Base-by-base conservation (phyloP, 2,797 vertebrate species). In the Coregonus ussuriensis region DNA sequence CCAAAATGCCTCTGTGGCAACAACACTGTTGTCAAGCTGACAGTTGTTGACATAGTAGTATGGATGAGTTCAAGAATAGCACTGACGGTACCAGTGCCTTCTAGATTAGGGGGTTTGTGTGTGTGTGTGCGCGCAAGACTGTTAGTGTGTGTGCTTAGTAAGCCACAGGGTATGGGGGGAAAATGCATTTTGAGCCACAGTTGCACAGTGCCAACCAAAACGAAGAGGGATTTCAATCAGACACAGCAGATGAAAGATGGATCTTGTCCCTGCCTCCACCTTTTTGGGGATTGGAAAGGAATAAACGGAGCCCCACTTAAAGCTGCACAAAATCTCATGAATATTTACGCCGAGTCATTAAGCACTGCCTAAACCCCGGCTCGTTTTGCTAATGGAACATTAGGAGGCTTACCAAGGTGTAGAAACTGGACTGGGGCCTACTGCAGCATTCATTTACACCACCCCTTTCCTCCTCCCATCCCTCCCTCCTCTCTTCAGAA, bases 271-370 rank as follows among this genome's bases (percentile, higher is more conserved):
- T 65, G 4, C 72, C 63, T 77, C 18, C 31, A 68, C 35, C 14
- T 65, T 75, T 84, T 62, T 65, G 31, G 67, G 62, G 9, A 11
- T 47, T 9, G 9, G 41, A 47, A 47, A 47, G 9, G 69, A 78
- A 77, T 53, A 33, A 33, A 73, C 11, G 16, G n/a, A 65, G 15
- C 6, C 25, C 29, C 47, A 77, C 81, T 84, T 35, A 81, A 82
- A 75, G 33, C n/a, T 7, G 56, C 29, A 31, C 73, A 53, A 33
- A 71, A 54, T 68, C 74, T 83, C 74, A 79, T 80, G 70, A 81
- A 84, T 86, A 82, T 88, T 84, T 79, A 83, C 56, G 77, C 16
- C 18, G 59, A 7, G 67, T 83, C 80, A 83, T 81, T 81, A 77
- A 83, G 33, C 18, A 0, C 25, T 81, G 56, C 74, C 74, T 71